Evolutionary conservation across 2,113 vertebrate genomes (phyloP).

Genomic region (Stegastes partitus): DNA sequence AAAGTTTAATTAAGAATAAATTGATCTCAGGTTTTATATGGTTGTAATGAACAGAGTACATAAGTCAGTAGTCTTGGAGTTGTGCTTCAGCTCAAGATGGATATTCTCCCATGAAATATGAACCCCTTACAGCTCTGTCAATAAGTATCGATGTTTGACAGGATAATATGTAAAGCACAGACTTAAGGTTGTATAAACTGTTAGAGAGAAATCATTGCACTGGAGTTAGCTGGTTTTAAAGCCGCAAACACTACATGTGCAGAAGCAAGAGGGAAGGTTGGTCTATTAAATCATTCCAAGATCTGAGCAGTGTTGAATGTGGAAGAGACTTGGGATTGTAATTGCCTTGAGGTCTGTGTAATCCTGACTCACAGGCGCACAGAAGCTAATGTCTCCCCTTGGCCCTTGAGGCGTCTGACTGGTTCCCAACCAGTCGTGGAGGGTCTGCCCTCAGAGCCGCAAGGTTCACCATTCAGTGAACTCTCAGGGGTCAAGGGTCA

Average conservation of each 20-base stretch:
- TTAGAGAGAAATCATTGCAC: constrained; percentile 27
- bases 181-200: constrained; percentile 9
- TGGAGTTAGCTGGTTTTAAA: too few relatives aligned
- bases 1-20: constrained; percentile 52
- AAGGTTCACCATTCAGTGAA: constrained; percentile 74
- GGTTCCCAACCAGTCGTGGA: constrained; percentile 50
- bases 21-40: constrained; percentile 50
- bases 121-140: constrained; percentile 17
- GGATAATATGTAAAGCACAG: constrained; percentile 31
- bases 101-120: constrained; percentile 19
- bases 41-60: constrained; percentile 31
- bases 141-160: constrained; percentile 22
- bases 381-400: constrained; percentile 37
- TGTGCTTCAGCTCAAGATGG: constrained; percentile 3
- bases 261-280: neutral
- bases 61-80: constrained; percentile 17
- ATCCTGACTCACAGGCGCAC: constrained; percentile 42
- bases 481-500: constrained; percentile 66
- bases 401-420: constrained; percentile 44
- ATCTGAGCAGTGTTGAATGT: constrained; percentile 11
- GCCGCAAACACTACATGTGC: too few relatives aligned
- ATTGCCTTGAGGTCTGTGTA: constrained; percentile 4
- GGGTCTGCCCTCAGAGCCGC: constrained; percentile 54
- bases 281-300: neutral
- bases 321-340: constrained; percentile 20